Percentiles rank a stretch among this genome's conserved stretches.
Evolutionary conservation across 1,140 invertebrate species (phyloP).

Genomic region (Diuraphis noxia): DNA sequence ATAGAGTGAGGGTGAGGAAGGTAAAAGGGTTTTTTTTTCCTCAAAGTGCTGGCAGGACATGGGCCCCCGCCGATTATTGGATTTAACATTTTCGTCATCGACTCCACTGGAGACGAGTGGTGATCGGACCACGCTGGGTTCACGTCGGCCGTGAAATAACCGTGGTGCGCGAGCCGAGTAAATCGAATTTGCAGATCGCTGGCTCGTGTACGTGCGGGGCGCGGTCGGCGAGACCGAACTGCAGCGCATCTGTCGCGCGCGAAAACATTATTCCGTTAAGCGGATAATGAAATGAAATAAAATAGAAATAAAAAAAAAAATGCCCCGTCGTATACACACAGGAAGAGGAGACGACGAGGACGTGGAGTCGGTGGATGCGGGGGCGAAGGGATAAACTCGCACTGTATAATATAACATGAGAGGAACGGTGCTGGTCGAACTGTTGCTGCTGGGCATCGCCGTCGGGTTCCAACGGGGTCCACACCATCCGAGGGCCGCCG

Average conservation of each 20-base stretch:
- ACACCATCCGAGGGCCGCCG: conserved; percentile 69
- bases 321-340: background rate
- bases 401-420: background rate
- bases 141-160: conserved; percentile 47
- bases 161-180: background rate
- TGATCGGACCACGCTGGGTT: conserved; percentile 44
- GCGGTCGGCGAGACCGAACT: background rate
- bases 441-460: conserved; percentile 37
- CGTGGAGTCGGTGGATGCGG: background rate
- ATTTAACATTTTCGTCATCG: conserved; percentile 14
- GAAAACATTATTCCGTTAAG: conserved; percentile 43
- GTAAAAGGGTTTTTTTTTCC: conserved; percentile 2
- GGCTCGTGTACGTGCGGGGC: conserved; percentile 16
- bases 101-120: conserved; percentile 25
- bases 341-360: background rate
- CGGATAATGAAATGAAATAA: conserved; percentile 37
- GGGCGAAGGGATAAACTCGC: background rate
- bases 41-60: background rate
- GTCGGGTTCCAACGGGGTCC: conserved; percentile 66
- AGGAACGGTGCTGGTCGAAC: background rate
- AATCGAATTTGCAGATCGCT: conserved; percentile 52
- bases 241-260: conserved; percentile 49
- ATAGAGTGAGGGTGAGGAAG: background rate
- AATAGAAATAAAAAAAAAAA: background rate
- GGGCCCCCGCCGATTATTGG: conserved; percentile 25